Percentiles rank a stretch among this genome's conserved stretches.
These are phyloP conservation scores for Labia minor DNA, from an alignment of 2,888 invertebrate species.

Conservation along the genomic window DNA sequence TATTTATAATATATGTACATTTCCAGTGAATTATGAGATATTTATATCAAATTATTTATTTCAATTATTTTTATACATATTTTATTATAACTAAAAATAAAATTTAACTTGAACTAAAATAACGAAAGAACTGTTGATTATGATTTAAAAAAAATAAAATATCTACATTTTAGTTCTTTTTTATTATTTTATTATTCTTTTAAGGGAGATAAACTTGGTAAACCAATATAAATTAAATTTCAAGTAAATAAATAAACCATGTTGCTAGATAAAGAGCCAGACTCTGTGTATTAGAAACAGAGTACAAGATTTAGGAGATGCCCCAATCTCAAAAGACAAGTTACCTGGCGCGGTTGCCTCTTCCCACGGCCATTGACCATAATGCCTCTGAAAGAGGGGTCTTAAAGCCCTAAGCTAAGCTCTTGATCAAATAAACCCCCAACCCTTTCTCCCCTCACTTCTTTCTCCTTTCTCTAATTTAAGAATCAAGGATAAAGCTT, in stretches of 20 bases:
- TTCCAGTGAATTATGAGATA: too few relatives aligned
- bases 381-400: neutral
- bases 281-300: neutral
- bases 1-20: too few relatives aligned
- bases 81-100: too few relatives aligned
- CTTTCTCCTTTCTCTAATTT: neutral
- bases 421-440: neutral
- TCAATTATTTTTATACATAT: too few relatives aligned
- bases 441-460: neutral
- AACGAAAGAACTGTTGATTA: too few relatives aligned
- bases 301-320: neutral
- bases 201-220: neutral
- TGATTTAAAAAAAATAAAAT: too few relatives aligned
- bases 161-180: too few relatives aligned
- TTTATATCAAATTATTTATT: too few relatives aligned
- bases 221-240: neutral
- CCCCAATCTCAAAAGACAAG: neutral
- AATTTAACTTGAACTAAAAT: too few relatives aligned
- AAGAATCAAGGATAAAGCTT: neutral
- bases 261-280: neutral
- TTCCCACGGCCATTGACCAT: constrained; percentile 13
- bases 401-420: neutral
- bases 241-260: neutral
- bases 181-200: too few relatives aligned
- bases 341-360: neutral